Percentiles rank a stretch among this genome's conserved stretches.
These are phyloP conservation scores for Atrina japonica DNA, from an alignment of 2,888 invertebrate genomes.

Conservation along the genomic window DNA sequence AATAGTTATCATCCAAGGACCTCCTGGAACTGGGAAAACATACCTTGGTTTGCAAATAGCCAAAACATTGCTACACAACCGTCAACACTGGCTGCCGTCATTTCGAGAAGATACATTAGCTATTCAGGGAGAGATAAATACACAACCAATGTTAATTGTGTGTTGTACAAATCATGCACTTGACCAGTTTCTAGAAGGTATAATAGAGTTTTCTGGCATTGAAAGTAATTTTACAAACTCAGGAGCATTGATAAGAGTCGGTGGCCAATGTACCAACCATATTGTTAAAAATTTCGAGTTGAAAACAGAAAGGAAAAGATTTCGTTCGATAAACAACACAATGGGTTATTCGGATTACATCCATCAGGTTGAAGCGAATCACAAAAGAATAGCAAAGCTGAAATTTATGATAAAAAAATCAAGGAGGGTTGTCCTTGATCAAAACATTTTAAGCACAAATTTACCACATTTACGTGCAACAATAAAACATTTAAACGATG, in stretches of 20 bases:
- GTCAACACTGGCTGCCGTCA: background rate
- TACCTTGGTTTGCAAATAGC: conserved; percentile 89
- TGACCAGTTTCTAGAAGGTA: conserved; percentile 80
- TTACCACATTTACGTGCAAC: background rate
- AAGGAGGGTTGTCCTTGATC: background rate
- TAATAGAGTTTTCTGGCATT: conserved; percentile 61
- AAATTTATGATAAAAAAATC: conserved; percentile 5
- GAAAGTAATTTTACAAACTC: background rate
- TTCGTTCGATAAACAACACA: background rate
- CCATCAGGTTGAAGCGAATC: background rate
- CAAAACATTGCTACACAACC: conserved; percentile 84
- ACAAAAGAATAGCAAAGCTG: background rate
- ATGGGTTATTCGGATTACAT: background rate
- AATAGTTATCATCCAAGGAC: conserved; percentile 82
- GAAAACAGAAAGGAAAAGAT: background rate
- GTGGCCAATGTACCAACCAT: conserved; percentile 72
- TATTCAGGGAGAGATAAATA: background rate
- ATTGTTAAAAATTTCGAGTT: conserved; percentile 52
- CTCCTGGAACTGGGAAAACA: conserved; percentile 94
- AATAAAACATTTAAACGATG: background rate
- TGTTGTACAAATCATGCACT: conserved; percentile 80
- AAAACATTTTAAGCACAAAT: background rate
- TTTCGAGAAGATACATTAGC: background rate
- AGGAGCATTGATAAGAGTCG: conserved; percentile 67
- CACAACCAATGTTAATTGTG: conserved; percentile 74